Evolutionary conservation across 2,113 vertebrate species (phyloP).

Genomic region (Geococcyx californianus): DNA sequence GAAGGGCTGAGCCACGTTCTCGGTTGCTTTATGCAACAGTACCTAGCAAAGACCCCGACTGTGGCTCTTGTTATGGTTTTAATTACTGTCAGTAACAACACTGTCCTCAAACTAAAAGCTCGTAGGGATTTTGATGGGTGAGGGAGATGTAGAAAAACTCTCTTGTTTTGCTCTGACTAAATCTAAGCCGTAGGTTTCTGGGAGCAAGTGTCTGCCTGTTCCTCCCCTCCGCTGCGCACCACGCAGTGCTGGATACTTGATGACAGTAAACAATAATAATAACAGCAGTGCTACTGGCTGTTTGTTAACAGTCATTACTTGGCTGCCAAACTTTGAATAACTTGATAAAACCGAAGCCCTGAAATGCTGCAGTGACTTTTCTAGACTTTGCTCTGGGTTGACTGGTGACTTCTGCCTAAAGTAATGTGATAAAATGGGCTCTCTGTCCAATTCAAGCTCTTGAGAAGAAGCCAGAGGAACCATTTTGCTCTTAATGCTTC

Average conservation of each 20-base stretch:
- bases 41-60: neutral
- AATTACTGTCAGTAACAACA: neutral
- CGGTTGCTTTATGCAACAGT: neutral
- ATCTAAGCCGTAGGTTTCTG: neutral
- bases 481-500: slow-evolving; percentile 13
- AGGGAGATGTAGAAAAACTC: neutral
- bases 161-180: neutral
- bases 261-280: neutral
- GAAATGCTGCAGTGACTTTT: neutral
- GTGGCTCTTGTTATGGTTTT: neutral
- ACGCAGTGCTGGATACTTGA: neutral
- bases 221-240: neutral
- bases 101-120: neutral
- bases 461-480: slow-evolving; percentile 15
- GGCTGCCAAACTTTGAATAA: neutral
- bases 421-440: neutral
- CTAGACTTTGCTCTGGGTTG: neutral
- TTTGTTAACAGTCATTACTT: neutral
- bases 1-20: neutral
- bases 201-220: neutral
- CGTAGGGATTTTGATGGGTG: neutral
- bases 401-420: neutral
- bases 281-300: neutral
- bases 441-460: neutral
- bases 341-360: neutral